phyloP scores from a whole-genome alignment of 92 coral and sea anemone species.

The Umimayanthus kanabou region DNA sequence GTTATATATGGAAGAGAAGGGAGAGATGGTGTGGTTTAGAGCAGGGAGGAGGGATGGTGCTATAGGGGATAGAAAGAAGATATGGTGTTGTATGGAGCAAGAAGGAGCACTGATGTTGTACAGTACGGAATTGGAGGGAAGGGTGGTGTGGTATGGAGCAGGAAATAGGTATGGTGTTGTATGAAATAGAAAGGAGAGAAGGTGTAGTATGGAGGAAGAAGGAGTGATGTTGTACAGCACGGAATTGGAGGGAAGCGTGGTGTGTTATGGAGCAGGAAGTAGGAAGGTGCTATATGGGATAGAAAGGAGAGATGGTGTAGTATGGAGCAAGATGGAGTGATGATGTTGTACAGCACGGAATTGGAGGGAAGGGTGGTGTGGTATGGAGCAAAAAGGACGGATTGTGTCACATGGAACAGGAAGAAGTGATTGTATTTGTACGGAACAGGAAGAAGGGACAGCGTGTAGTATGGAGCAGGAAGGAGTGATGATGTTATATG shows the following conservation, averaged over 20 bases:
- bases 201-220: background rate
- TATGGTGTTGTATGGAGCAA: background rate
- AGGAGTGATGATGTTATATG: background rate
- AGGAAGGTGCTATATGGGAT: background rate
- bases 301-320: background rate
- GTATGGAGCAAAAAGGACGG: background rate
- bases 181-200: background rate
- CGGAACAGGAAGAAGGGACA: background rate
- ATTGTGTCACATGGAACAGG: no score
- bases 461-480: background rate
- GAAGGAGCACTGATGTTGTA: background rate
- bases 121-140: background rate
- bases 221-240: background rate
- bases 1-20: background rate
- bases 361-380: background rate
- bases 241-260: background rate
- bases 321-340: background rate
- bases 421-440: background rate
- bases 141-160: background rate
- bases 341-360: background rate
- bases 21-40: no score
- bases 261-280: background rate
- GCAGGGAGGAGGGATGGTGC: no score
- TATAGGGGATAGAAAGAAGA: background rate
- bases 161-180: background rate